A percentile compares a stretch with the other conserved stretches of the same genome.
These are phyloP conservation scores for Euphysa ruthae DNA, from an alignment of 30 jellyfish, hydroid and myxozoan species.

Conservation along the genomic window DNA sequence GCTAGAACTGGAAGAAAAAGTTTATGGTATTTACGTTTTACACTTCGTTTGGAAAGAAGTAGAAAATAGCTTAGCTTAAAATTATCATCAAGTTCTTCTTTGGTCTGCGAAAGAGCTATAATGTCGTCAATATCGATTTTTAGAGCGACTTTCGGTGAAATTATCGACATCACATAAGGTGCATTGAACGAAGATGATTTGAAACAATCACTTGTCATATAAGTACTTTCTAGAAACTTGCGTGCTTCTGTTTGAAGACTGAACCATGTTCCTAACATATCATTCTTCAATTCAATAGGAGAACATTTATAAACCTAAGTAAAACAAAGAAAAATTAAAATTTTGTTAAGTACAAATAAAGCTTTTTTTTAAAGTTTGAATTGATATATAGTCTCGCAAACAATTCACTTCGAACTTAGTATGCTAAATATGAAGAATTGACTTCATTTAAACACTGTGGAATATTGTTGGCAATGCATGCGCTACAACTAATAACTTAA, in stretches of 20 bases:
- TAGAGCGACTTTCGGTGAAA: constrained; percentile 17
- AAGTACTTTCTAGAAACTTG: constrained; percentile 11
- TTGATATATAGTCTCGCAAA: no score
- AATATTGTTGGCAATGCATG: no score
- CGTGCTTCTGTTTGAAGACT: constrained; percentile 6
- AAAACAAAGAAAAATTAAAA: no score
- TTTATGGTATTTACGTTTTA: constrained; percentile 20
- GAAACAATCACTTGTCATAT: constrained; percentile 18
- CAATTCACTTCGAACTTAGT: no score
- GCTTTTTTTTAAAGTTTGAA: no score
- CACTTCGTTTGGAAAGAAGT: constrained; percentile 23
- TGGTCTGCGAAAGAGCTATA: not conserved
- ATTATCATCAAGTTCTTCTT: not conserved
- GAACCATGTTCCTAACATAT: constrained; percentile 41
- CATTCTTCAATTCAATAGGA: constrained; percentile 24
- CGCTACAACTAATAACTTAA: no score
- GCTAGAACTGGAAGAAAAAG: constrained; percentile 7
- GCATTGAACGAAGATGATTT: not conserved
- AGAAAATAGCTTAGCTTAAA: not conserved
- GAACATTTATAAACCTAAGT: constrained; percentile 32
- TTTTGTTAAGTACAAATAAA: no score
- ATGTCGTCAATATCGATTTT: constrained; percentile 9
- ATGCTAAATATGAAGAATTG: no score
- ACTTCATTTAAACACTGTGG: no score
- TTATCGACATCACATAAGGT: constrained; percentile 19